Base-by-base conservation (phyloP, 1,140 invertebrate genomes). In the Rhyacophila brunnea region DNA sequence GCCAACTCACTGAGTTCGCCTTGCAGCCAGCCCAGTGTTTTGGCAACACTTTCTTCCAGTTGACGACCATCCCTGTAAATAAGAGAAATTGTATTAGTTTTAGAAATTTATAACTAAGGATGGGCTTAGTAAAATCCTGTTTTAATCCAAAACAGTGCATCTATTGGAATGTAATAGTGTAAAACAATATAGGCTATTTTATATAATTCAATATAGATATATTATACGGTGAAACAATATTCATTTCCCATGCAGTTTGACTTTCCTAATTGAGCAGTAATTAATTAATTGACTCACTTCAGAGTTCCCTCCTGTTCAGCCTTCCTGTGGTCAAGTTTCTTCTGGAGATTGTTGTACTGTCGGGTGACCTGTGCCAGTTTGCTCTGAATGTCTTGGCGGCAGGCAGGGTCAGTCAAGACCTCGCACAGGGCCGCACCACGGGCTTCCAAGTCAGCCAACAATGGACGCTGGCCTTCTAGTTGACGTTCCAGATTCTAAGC, bases 341-440 rank as follows among this genome's bases (percentile, higher is more conserved):
- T 87, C 67, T 93, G 92, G 48, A 95, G 77, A 42, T 88, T 87
- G 66, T 88, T 88, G 68, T 93, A 94, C 68, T 93, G 84, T 43
- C 91, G 83, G n/a, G 86, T 89, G 17, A 93, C 83, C 2, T 88
- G 87, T 0, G 86, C 81, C 15, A 98, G 80, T 72, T 96, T 96
- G 45, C 85, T 86, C 74, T 92, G 91, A 49, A 98, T 93, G 72
- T 98, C 95, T 18, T 89, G 88, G 57, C 91, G 86, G 0, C 92
- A 93, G 0, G 91, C 88, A 3, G 92, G 85, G 75, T 98, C 95
- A 55, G 91, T 92, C n/a, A 96, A 78, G 43, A 95, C 91, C 55
- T 92, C 87, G 68, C 89, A 91, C 0, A 98, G 74, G 34, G 94
- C 87, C 9, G 87, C 87, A 9, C 92, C 93, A 0, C 94, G 85